Evolutionary conservation across 2,888 invertebrate genomes (phyloP).

Genomic region (Scrobipalpa atriplicella): DNA sequence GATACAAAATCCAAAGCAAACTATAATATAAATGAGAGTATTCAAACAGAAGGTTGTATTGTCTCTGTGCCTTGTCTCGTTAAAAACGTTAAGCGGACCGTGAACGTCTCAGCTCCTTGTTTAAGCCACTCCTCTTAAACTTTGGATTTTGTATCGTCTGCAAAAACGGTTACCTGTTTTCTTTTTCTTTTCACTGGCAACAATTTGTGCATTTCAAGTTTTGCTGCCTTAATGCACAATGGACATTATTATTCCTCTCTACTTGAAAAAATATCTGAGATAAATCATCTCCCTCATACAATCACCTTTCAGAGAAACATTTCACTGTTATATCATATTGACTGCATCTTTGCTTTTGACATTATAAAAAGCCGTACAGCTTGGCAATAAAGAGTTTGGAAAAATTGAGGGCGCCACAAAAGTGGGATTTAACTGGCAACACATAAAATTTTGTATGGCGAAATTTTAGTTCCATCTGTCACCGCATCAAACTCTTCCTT

Average conservation of each 20-base stretch:
- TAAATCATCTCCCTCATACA: too few relatives aligned
- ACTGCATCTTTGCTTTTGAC: background rate
- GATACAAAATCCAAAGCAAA: slow-evolving; percentile 43
- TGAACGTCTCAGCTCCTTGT: slow-evolving; percentile 53
- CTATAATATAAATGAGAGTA: slow-evolving; percentile 57
- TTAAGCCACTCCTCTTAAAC: slow-evolving; percentile 64
- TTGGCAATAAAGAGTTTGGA: too few relatives aligned
- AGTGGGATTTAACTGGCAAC: too few relatives aligned
- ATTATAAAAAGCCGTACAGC: too few relatives aligned
- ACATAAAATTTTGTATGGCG: too few relatives aligned
- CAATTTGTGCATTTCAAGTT: background rate
- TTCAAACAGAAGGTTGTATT: slow-evolving; percentile 52
- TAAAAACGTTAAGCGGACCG: slow-evolving; percentile 74
- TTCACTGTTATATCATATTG: background rate
- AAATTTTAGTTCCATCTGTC: too few relatives aligned
- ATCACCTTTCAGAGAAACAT: too few relatives aligned
- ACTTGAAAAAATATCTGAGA: too few relatives aligned
- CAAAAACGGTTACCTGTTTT: slow-evolving; percentile 41
- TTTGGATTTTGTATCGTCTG: slow-evolving; percentile 61
- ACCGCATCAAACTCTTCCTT: too few relatives aligned
- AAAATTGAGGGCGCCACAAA: too few relatives aligned
- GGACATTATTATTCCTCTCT: too few relatives aligned
- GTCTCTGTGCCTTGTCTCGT: slow-evolving; percentile 67
- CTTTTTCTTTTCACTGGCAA: background rate
- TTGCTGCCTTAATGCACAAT: background rate